Evolutionary conservation across 2,888 invertebrate species (phyloP), one percentile per base, ranked within the genome.

Genomic region (Phortica magna): DNA sequence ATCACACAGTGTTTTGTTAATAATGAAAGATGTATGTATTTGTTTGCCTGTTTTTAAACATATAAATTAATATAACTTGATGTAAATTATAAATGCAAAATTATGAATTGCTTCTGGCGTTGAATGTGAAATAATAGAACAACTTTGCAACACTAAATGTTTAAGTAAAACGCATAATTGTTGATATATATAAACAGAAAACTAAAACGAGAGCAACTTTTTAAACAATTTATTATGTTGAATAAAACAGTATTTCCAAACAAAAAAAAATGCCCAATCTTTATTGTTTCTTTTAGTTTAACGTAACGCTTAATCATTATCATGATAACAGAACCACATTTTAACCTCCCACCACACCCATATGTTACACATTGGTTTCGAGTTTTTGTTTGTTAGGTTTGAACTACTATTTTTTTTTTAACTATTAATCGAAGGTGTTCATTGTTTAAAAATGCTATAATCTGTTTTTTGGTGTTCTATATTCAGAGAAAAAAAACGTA

Each of bases 171-270:
- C 83, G 83, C 84, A 88, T 85, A 86, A 82, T 84, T 84, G 86
- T 88, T 85, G 84, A 80, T 80, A 87, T 84, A 83, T 87, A 83
- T 80, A 59, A 68, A 10, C 12, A 48, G 4, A 64, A 43, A 73
- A 73, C 39, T n/a, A 59, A 73, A 73, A 39, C 65, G 19, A 70
- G 17, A 70, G 9, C 59, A 82, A 85, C 80, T 82, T 80, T 83
- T 71, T 82, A 83, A 85, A 86, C 78, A 84, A 84, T 68, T 83
- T 88, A 84, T 88, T 88, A 86, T 88, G 88, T 86, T 86, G 85
- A 86, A 86, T 86, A 86, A 86, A 86, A 86, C 85, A 86, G 85
- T 86, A 86, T 86, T 86, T 88, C 85, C 88, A 86, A 83, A 86
- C 85, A 84, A 17, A 71, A 71, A 71, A 48, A 43, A 43, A 68